Percentiles rank a stretch among this genome's conserved stretches.
phyloP scores from a whole-genome alignment of 2,888 invertebrate genomes.

The Matsumyia berberina region DNA sequence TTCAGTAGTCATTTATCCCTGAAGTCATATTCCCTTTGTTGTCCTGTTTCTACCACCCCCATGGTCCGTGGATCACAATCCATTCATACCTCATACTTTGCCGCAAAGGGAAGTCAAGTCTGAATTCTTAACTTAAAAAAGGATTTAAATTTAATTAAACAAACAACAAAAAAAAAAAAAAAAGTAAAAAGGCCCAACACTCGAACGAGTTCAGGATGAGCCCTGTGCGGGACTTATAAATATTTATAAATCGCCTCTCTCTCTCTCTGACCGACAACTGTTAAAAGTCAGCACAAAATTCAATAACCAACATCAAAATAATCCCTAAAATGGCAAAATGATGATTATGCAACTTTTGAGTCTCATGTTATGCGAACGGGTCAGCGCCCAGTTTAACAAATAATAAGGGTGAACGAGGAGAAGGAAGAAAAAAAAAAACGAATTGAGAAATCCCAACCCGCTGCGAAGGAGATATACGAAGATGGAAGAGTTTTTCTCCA shows the following conservation, averaged over 20 bases:
- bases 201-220: conserved; percentile 12
- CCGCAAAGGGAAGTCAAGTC: conserved; percentile 4
- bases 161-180: conserved; percentile 14
- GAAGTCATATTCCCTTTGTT: background rate
- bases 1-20: conserved; percentile 25
- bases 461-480: conserved; percentile 4
- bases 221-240: conserved; percentile 13
- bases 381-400: conserved; percentile 19
- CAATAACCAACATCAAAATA: conserved; percentile 62
- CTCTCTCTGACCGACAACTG: conserved; percentile 32
- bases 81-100: conserved; percentile 10
- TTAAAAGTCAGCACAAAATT: conserved; percentile 63
- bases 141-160: conserved; percentile 65
- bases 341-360: conserved; percentile 59
- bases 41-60: background rate
- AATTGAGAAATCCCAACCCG: background rate
- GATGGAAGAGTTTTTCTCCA: conserved; percentile 48
- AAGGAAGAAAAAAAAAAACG: too few species aligned
- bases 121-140: conserved; percentile 36
- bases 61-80: too few species aligned
- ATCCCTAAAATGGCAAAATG: conserved; percentile 60
- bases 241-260: conserved; percentile 29
- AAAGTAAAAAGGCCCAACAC: conserved; percentile 1
- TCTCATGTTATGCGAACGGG: conserved; percentile 29
- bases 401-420: background rate